These are phyloP conservation scores for Furcifer pardalis DNA, from an alignment of 2,797 vertebrate genomes.

Conservation along the genomic window DNA sequence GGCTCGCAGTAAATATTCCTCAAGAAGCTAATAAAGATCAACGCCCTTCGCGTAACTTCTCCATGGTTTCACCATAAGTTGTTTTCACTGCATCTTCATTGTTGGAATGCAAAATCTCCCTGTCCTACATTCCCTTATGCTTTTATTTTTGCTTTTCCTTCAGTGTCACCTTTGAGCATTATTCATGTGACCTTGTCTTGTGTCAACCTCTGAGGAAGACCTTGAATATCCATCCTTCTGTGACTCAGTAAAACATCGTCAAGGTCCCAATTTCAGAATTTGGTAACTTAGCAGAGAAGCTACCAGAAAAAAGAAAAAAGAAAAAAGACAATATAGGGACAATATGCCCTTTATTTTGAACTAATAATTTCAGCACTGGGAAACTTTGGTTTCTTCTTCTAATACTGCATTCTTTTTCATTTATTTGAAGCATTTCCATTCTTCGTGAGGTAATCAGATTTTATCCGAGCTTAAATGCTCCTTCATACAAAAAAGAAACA, in stretches of 20 bases:
- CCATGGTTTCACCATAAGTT: conserved; percentile 14
- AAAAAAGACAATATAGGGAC: neutral
- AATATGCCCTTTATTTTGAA: neutral
- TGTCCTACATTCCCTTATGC: neutral
- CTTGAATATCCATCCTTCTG: neutral
- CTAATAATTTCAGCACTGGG: too few species aligned
- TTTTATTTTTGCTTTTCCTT: neutral
- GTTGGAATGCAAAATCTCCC: neutral
- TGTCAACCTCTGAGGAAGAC: neutral
- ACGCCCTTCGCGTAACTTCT: conserved; percentile 13
- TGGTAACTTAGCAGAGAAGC: neutral
- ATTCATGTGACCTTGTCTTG: neutral
- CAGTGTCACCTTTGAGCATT: neutral
- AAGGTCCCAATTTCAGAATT: neutral
- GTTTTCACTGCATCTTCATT: neutral
- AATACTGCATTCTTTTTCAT: neutral
- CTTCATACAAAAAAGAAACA: neutral
- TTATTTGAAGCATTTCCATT: neutral
- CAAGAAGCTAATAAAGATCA: conserved; percentile 30
- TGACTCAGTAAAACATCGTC: neutral
- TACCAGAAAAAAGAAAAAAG: too few species aligned
- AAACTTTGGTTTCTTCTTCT: neutral
- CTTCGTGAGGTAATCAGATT: neutral
- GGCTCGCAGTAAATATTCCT: conserved; percentile 13
- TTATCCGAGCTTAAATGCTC: neutral